phyloP scores from a whole-genome alignment of 2,113 vertebrate species.

The Tetraodon nigroviridis region DNA sequence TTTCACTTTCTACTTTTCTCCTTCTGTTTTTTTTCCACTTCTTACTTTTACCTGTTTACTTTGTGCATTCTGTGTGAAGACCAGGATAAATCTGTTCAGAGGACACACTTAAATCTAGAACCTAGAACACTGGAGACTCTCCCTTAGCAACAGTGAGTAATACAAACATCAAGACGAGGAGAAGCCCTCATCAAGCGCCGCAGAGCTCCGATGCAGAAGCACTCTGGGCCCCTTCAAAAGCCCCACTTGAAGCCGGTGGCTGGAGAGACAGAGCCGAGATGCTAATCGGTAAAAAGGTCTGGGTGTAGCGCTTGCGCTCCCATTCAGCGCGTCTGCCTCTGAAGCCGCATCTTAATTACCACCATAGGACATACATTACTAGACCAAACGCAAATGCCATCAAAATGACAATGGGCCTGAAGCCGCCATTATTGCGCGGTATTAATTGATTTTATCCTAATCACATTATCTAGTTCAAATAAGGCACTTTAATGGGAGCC shows the following conservation, averaged over 20 bases:
- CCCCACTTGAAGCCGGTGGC: slow-evolving; percentile 66
- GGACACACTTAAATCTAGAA: too few relatives aligned
- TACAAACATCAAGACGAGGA: slow-evolving; percentile 59
- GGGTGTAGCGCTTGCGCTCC: slow-evolving; percentile 60
- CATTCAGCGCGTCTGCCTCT: slow-evolving; percentile 60
- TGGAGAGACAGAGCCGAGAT: slow-evolving; percentile 58
- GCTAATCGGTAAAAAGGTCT: slow-evolving; percentile 69
- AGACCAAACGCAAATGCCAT: slow-evolving; percentile 69
- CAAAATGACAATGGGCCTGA: slow-evolving; percentile 53
- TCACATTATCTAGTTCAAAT: slow-evolving; percentile 60
- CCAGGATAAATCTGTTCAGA: slow-evolving; percentile 5
- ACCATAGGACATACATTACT: slow-evolving; percentile 69
- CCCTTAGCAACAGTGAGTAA: slow-evolving; percentile 54
- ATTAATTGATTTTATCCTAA: slow-evolving; percentile 70
- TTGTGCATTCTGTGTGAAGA: not conserved
- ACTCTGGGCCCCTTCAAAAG: slow-evolving; percentile 71
- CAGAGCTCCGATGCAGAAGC: slow-evolving; percentile 54
- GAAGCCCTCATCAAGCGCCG: slow-evolving; percentile 42
- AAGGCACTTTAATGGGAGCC: slow-evolving; percentile 56
- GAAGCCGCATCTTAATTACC: slow-evolving; percentile 69
- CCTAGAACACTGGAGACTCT: slow-evolving; percentile 6
- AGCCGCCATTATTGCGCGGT: slow-evolving; percentile 45
- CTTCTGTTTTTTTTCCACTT: too few relatives aligned
- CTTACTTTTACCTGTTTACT: too few relatives aligned
- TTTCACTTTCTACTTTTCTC: too few relatives aligned